phyloP scores from a whole-genome alignment of 2,888 invertebrate genomes.

The Spilarctia lutea region DNA sequence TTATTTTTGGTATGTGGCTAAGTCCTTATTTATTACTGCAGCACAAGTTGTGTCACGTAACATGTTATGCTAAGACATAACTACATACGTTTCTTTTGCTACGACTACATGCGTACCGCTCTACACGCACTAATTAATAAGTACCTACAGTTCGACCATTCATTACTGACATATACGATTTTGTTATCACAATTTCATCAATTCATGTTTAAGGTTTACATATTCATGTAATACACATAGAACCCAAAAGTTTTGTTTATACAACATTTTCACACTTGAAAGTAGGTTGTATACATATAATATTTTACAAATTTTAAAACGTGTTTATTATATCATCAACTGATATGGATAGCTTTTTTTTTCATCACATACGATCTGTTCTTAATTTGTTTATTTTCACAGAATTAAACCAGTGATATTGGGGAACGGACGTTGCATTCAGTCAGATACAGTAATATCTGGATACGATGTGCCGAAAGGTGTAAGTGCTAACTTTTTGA shows the following conservation, averaged over 20 bases:
- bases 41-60: constrained; percentile 26
- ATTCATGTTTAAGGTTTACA: constrained; percentile 5
- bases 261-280: constrained; percentile 1
- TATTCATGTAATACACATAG: constrained; percentile 1
- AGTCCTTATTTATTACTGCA: neutral
- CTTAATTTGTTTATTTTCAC: constrained; percentile 48
- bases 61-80: constrained; percentile 37
- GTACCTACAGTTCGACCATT: constrained; percentile 30
- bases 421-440: constrained; percentile 92
- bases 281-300: constrained; percentile 6
- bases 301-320: constrained; percentile 13
- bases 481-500: constrained; percentile 80
- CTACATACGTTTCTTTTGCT: constrained; percentile 5
- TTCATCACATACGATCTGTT: constrained; percentile 11
- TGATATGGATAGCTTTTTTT: constrained; percentile 19
- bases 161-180: constrained; percentile 25
- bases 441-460: constrained; percentile 90
- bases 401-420: constrained; percentile 94
- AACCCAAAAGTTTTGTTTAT: neutral
- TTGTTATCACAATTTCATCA: constrained; percentile 5
- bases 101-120: constrained; percentile 27
- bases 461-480: constrained; percentile 94
- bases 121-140: constrained; percentile 53
- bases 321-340: constrained; percentile 20
- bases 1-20: neutral